Evolutionary conservation across 1,140 invertebrate species (phyloP).

Genomic region (Euborellia annulipes): DNA sequence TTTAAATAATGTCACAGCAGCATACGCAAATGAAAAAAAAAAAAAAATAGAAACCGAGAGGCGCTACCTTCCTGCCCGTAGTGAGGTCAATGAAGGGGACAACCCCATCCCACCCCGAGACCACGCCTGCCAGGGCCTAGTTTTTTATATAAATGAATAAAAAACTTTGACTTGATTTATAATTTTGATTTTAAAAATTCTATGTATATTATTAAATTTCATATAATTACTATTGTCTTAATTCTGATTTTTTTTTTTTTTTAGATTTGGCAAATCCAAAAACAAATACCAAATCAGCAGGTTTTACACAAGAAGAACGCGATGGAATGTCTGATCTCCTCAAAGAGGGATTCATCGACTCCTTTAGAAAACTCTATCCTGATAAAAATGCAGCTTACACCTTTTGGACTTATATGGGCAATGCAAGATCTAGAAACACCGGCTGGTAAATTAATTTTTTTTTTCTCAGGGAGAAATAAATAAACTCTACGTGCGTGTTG

Average conservation of each 20-base stretch:
- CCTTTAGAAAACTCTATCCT: conserved; percentile 78
- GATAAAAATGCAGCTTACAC: conserved; percentile 72
- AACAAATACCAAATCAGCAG: conserved; percentile 81
- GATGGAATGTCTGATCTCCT: conserved; percentile 78
- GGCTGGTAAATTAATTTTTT: conserved; percentile 63
- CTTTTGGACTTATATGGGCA: conserved; percentile 86
- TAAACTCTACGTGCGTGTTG: too few species aligned
- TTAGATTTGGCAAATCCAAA: conserved; percentile 89
- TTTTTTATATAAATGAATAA: too few species aligned
- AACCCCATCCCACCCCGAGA: too few species aligned
- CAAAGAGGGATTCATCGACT: conserved; percentile 66
- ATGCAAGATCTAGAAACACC: conserved; percentile 73
- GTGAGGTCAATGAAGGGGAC: too few species aligned
- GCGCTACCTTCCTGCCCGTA: too few species aligned
- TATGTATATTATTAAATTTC: conserved; percentile 1
- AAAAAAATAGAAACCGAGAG: too few species aligned
- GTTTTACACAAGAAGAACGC: conserved; percentile 89
- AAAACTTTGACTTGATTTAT: neutral
- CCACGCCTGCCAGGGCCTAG: too few species aligned
- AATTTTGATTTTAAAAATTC: neutral
- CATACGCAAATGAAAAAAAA: too few species aligned
- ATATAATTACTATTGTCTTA: conserved; percentile 4
- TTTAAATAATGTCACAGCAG: too few species aligned
- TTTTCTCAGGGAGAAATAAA: conserved; percentile 7
- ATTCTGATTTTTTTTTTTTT: conserved; percentile 13